Conservation (phyloP, 2,113 vertebrate species). For the Pachypanchax playfairii region DNA sequence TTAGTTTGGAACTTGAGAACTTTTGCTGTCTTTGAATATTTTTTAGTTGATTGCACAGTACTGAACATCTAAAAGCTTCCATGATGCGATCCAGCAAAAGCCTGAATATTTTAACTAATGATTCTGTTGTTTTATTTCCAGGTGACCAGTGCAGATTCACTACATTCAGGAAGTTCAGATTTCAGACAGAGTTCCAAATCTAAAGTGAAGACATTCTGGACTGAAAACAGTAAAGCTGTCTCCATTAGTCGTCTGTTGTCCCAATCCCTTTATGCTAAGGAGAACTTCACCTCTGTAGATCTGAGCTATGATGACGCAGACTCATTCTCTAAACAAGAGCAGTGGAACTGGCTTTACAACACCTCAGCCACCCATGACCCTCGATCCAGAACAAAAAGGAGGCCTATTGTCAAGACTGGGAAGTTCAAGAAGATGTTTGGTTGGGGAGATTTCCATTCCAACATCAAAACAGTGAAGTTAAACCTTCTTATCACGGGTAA, state of each 20-base stretch:
- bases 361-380: conserved; percentile 85
- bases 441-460: conserved; percentile 99
- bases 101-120: conserved; percentile 1
- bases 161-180: conserved; percentile 81
- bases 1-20: neutral
- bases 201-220: conserved; percentile 90
- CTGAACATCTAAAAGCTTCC: neutral
- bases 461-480: conserved; percentile 96
- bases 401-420: conserved; percentile 93
- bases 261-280: conserved; percentile 88
- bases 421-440: conserved; percentile 99
- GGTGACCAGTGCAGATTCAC: conserved; percentile 81
- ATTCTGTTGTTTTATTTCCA: conserved; percentile 31
- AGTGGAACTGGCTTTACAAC: conserved; percentile 94
- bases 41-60: neutral
- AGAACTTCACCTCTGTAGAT: conserved; percentile 89
- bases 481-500: conserved; percentile 98
- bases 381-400: conserved; percentile 87
- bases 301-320: conserved; percentile 87
- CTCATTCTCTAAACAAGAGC: conserved; percentile 89
- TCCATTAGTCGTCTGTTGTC: conserved; percentile 91
- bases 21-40: neutral
- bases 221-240: conserved; percentile 88
- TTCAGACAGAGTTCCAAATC: conserved; percentile 87
- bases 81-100: neutral